phyloP scores from a whole-genome alignment of 2,888 invertebrate species.

The Sycophila texana region DNA sequence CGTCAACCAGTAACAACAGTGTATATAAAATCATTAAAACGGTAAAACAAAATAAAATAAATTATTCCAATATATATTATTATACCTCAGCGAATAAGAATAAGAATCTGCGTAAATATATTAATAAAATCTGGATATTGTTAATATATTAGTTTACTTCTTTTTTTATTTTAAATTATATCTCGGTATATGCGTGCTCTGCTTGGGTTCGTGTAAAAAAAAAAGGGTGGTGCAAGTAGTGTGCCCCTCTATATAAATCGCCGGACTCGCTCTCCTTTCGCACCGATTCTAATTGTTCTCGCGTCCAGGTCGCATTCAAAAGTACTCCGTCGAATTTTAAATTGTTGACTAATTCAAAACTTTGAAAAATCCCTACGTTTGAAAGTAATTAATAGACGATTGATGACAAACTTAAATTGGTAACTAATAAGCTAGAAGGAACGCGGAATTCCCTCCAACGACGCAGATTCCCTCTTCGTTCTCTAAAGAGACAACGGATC shows the following conservation, averaged over 20 bases:
- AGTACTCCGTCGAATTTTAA: neutral
- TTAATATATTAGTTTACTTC: constrained; percentile 61
- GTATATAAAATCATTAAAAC: constrained; percentile 75
- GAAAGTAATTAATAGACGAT: neutral
- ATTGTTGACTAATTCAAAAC: too few relatives aligned
- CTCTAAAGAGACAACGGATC: too few relatives aligned
- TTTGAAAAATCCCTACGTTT: neutral
- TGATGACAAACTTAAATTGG: neutral
- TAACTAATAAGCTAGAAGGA: too few relatives aligned
- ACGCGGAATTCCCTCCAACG: too few relatives aligned
- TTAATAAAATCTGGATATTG: constrained; percentile 71
- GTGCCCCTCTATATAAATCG: constrained; percentile 61
- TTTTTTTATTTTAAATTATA: constrained; percentile 63
- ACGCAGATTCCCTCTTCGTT: too few relatives aligned
- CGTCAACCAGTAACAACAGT: constrained; percentile 71
- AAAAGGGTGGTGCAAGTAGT: constrained; percentile 67
- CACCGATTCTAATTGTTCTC: neutral
- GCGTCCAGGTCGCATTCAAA: constrained; percentile 30
- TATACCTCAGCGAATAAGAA: constrained; percentile 63
- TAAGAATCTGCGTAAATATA: constrained; percentile 73
- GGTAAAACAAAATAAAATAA: constrained; percentile 75
- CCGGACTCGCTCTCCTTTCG: constrained; percentile 41
- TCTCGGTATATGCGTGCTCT: constrained; percentile 63
- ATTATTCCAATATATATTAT: constrained; percentile 72
- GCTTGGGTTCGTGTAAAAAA: constrained; percentile 58